Conservation (phyloP, 2,888 invertebrate species). For the Protonemura montana region DNA sequence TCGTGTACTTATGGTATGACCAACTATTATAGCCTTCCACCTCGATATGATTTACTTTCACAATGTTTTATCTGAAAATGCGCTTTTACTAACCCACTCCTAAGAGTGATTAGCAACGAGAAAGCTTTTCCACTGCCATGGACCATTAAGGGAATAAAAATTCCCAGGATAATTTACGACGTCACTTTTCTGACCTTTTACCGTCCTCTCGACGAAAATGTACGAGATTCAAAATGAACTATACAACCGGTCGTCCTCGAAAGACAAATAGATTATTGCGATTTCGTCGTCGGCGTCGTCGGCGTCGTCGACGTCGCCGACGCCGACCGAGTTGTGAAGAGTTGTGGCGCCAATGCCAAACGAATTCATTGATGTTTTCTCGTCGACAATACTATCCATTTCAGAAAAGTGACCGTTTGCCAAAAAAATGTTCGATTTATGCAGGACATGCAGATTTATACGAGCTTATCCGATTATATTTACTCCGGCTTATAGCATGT, state of each 20-base stretch:
- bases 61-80: background rate
- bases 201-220: slow-evolving; percentile 7
- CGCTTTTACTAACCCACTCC: background rate
- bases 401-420: background rate
- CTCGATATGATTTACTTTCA: background rate
- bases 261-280: slow-evolving; percentile 4
- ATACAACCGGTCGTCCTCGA: background rate
- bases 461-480: background rate
- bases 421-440: slow-evolving; percentile 1
- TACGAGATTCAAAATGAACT: slow-evolving; percentile 12
- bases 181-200: background rate
- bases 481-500: background rate
- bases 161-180: slow-evolving; percentile 24
- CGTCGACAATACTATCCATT: background rate
- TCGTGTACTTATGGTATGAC: background rate
- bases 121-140: slow-evolving; percentile 17
- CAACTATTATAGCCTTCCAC: background rate
- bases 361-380: slow-evolving; percentile 5
- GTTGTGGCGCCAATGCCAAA: background rate
- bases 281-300: background rate
- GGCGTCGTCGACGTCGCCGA: background rate
- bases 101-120: slow-evolving; percentile 19
- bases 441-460: background rate
- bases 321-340: background rate
- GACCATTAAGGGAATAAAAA: slow-evolving; percentile 26